phyloP scores from a whole-genome alignment of 2,797 vertebrate species.

The Nannoperca australis region DNA sequence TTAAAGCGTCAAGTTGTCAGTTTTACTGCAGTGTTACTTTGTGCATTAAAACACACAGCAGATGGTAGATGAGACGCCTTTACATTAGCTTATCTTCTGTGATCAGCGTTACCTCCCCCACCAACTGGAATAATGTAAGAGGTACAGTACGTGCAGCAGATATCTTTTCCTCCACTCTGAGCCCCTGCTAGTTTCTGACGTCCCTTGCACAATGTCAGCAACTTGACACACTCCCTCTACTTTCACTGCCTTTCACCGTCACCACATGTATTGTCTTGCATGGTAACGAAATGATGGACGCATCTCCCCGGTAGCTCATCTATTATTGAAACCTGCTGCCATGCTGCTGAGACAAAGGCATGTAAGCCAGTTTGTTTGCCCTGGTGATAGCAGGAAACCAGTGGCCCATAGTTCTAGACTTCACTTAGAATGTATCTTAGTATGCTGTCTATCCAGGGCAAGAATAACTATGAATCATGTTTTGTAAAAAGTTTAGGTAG shows the following conservation, averaged over 20 bases:
- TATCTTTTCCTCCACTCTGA: slow-evolving; percentile 50
- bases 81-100: slow-evolving; percentile 11
- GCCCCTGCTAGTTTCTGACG: slow-evolving; percentile 27
- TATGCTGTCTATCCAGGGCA: background rate
- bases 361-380: slow-evolving; percentile 61
- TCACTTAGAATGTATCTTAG: background rate
- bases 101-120: slow-evolving; percentile 19
- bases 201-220: slow-evolving; percentile 60
- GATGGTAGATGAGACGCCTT: slow-evolving; percentile 3
- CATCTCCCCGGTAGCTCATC: slow-evolving; percentile 74
- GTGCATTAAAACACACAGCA: slow-evolving; percentile 14
- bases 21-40: background rate
- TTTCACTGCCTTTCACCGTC: slow-evolving; percentile 85
- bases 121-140: slow-evolving; percentile 70
- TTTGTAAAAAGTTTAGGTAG: background rate
- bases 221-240: slow-evolving; percentile 77
- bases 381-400: slow-evolving; percentile 44
- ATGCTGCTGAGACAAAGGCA: slow-evolving; percentile 70
- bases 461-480: no score
- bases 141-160: slow-evolving; percentile 39
- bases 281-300: slow-evolving; percentile 78
- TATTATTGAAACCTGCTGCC: slow-evolving; percentile 82
- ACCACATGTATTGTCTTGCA: slow-evolving; percentile 83
- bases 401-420: background rate
- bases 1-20: background rate